Conservation (phyloP, 37 sponge, comb jelly and placozoan genomes). For the Mnemiopsis leidyi region DNA sequence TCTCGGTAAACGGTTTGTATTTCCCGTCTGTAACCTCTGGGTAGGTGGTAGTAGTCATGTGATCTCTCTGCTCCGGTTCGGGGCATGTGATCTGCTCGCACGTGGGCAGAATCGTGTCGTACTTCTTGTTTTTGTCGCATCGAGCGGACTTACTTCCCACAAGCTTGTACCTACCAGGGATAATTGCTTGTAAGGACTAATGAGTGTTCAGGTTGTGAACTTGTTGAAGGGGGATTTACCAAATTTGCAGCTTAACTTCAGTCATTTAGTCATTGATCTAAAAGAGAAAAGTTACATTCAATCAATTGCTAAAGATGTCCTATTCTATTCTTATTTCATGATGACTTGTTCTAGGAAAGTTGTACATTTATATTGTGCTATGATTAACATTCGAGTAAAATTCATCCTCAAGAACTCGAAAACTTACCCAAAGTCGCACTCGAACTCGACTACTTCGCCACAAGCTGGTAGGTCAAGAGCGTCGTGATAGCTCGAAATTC, state of each 20-base stretch:
- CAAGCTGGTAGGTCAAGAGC: neutral
- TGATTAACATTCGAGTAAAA: too few relatives aligned
- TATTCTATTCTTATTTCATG: too few relatives aligned
- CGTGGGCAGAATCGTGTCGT: neutral
- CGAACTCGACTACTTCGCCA: neutral
- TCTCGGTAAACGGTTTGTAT: constrained; percentile 17
- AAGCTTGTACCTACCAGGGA: neutral
- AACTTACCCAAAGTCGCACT: neutral
- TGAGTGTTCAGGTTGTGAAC: too few relatives aligned
- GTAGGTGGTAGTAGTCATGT: constrained; percentile 1
- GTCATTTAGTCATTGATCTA: too few relatives aligned
- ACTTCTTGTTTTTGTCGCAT: neutral
- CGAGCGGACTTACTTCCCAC: neutral
- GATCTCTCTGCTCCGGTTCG: neutral
- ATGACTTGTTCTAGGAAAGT: too few relatives aligned
- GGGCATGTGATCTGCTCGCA: constrained; percentile 35
- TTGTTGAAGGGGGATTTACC: too few relatives aligned
- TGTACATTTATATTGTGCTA: too few relatives aligned
- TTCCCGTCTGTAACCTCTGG: neutral
- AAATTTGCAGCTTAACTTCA: too few relatives aligned
- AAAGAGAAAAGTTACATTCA: too few relatives aligned
- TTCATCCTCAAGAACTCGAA: too few relatives aligned
- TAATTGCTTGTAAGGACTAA: too few relatives aligned
- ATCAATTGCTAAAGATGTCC: too few relatives aligned
- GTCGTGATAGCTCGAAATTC: neutral